Evolutionary conservation across 2,888 invertebrate species (phyloP), one percentile per base, ranked within the genome.

Genomic region (Erebia epiphron): DNA sequence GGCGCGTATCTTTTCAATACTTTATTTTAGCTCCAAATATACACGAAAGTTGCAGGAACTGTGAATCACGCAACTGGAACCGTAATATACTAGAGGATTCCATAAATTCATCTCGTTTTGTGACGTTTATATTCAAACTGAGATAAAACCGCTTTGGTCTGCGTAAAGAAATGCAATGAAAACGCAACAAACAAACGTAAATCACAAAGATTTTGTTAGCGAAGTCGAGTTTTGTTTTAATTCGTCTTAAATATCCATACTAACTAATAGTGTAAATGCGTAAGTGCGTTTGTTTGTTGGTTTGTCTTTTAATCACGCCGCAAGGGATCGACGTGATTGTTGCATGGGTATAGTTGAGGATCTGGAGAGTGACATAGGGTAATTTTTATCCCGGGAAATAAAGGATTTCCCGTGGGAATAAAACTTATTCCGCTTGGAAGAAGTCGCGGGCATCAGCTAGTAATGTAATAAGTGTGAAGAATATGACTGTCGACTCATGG

Each of bases 61-160:
- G 14, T 60, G 16, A 60, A 60, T 43, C 60, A 41, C 9, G 10
- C 1, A 41, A 35, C 35, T 35, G 35, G 7, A 35, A 35, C 1
- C 35, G 7, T 35, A 35, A 16, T 60, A 16, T 60, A 60, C n/a
- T 5, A 16, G 60, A 60, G 13, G 13, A 11, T 61, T 46, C 10
- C 46, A 61, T 61, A 61, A 43, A 61, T 61, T 61, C 61, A 18
- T 61, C 46, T 18, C 41, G 60, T 41, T 60, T 10, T 43, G 16
- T 41, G 56, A 16, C 61, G 61, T 46, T 46, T 46, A 21, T 13
- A 61, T 18, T 18, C 18, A 41, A 18, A 46, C 8, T 21, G 61
- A 43, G 46, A 61, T 61, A 46, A 61, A 46, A 61, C 61, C 18
- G 61, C 18, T 61, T 18, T 41, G 46, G 13, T 46, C 18, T 46